Evolutionary conservation across 2,113 vertebrate species (phyloP).

Genomic region (Acanthochromis polyacanthus): DNA sequence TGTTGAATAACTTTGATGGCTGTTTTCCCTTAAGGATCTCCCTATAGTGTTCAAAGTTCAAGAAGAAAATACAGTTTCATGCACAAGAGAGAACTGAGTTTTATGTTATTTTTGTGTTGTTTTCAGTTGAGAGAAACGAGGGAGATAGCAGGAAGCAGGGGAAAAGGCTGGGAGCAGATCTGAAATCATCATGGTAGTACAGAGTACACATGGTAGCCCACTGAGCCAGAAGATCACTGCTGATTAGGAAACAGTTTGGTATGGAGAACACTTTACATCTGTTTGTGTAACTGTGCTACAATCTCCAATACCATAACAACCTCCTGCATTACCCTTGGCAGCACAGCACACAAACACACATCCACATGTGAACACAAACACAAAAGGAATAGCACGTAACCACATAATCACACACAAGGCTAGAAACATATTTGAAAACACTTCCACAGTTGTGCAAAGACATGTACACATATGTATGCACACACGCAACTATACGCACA

Average conservation of each 20-base stretch:
- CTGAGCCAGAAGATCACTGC: conserved; percentile 46
- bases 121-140: conserved; percentile 6
- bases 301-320: conserved; percentile 48
- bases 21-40: conserved; percentile 27
- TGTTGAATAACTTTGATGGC: conserved; percentile 39
- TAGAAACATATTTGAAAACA: conserved; percentile 20
- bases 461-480: background rate
- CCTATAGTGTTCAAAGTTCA: conserved; percentile 14
- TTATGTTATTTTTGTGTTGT: conserved; percentile 29
- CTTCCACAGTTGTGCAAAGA: conserved; percentile 5
- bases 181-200: conserved; percentile 38
- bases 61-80: conserved; percentile 5
- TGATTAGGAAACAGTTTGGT: conserved; percentile 46
- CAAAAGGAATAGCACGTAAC: conserved; percentile 7
- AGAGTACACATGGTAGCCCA: conserved; percentile 15
- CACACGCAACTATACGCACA: background rate
- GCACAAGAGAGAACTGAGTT: conserved; percentile 8
- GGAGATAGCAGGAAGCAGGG: conserved; percentile 10
- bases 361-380: conserved; percentile 22
- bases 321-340: conserved; percentile 32
- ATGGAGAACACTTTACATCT: conserved; percentile 19
- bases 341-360: conserved; percentile 17
- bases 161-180: conserved; percentile 24
- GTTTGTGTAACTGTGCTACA: conserved; percentile 1
- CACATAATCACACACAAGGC: conserved; percentile 24